phyloP scores from a whole-genome alignment of 2,797 vertebrate genomes.

The Macroramphosus scolopax region DNA sequence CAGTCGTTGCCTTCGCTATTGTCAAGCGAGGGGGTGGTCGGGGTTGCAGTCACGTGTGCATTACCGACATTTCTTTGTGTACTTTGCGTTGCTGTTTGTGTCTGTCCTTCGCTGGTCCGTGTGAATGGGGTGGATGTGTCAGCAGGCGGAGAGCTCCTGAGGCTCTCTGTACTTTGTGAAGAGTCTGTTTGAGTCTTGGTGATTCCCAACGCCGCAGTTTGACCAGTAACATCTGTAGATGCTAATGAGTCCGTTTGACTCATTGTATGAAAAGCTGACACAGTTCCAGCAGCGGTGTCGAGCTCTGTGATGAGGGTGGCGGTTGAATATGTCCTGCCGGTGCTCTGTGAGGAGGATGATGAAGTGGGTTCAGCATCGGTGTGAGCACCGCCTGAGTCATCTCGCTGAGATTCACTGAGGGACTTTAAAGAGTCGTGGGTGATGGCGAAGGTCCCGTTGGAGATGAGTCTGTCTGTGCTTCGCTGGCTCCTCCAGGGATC shows the following conservation, averaged over 20 bases:
- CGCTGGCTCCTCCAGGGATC: conserved; percentile 38
- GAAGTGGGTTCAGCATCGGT: conserved; percentile 16
- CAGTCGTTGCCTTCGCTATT: neutral
- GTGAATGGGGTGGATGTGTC: neutral
- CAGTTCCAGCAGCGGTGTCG: neutral
- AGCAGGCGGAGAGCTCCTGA: conserved; percentile 6
- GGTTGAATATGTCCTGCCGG: too few relatives aligned
- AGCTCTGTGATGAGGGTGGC: conserved; percentile 22
- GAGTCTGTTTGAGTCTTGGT: neutral
- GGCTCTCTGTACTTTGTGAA: neutral
- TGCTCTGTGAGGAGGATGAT: conserved; percentile 9
- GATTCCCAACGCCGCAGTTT: neutral
- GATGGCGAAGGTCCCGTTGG: conserved; percentile 19
- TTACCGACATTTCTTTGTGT: neutral
- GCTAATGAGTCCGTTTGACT: conserved; percentile 15
- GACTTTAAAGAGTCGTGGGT: conserved; percentile 35
- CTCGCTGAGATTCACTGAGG: neutral
- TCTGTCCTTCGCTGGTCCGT: neutral
- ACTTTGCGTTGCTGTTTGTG: conserved; percentile 5
- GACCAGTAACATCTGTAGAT: conserved; percentile 13
- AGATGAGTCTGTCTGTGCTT: conserved; percentile 19
- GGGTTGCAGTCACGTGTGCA: neutral
- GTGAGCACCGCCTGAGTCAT: conserved; percentile 7
- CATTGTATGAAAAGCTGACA: conserved; percentile 9
- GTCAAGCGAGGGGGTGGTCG: neutral